Evolutionary conservation across 2,113 vertebrate species (phyloP).

Genomic region (Vireo altiloquus): DNA sequence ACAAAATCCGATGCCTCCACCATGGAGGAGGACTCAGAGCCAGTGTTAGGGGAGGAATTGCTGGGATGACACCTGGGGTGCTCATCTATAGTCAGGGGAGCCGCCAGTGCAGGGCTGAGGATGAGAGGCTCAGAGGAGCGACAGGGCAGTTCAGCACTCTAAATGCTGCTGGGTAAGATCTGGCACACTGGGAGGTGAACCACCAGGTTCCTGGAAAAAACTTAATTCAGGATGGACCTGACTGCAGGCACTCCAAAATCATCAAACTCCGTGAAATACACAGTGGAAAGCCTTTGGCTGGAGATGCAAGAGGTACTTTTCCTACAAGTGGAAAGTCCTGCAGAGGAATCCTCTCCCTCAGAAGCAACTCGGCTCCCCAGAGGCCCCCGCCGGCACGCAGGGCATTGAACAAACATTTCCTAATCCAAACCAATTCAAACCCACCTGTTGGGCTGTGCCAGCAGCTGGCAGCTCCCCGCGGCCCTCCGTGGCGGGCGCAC

Average conservation of each 20-base stretch:
- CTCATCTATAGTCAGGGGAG: neutral
- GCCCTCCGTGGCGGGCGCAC: fast-evolving
- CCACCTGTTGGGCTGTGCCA: neutral
- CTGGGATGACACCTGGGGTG: neutral
- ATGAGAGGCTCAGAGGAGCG: neutral
- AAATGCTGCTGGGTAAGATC: fast-evolving
- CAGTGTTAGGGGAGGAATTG: neutral
- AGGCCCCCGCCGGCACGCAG: neutral
- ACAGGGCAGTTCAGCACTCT: neutral
- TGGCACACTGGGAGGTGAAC: neutral
- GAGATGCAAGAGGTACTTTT: neutral
- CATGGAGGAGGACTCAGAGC: neutral
- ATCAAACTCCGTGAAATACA: neutral
- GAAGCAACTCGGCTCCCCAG: neutral
- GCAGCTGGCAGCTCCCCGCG: neutral
- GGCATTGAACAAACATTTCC: neutral
- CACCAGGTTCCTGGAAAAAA: neutral
- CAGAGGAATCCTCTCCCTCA: neutral
- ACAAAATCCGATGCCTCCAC: neutral
- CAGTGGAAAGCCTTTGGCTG: neutral
- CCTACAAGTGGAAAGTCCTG: neutral
- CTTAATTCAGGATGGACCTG: neutral
- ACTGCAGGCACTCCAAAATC: neutral
- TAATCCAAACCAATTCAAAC: neutral
- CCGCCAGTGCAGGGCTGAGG: neutral